Base-by-base conservation (phyloP, 2,113 vertebrate species). In the Callorhinus ursinus region DNA sequence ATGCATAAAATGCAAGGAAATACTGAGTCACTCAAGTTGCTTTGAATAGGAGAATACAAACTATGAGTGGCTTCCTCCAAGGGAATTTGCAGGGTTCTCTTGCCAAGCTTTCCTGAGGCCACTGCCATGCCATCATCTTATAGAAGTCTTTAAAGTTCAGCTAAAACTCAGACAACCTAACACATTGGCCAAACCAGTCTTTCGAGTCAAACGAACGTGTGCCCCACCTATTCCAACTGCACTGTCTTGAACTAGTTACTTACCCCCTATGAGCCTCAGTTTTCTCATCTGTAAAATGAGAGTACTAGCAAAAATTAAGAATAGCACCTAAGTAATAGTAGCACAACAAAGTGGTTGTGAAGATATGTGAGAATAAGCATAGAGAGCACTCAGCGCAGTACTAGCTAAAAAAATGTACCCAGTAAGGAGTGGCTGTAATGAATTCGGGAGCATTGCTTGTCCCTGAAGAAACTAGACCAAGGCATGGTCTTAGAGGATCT, bases 1-100 rank as follows among this genome's bases (percentile, higher is more conserved):
- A 83, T 67, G 33, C 14, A 9, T 79, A 57, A 95, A 71, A 86
- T 91, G 69, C 53, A 92, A 94, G 72, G 84, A 84, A 88, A 91
- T 33, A n/a, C 2, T 65, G 87, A 89, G 63, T 93, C 53, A 81
- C 9, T 79, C 19, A 15, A 63, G 69, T 69, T 85, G 63, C 83
- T 84, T n/a, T 91, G 76, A 81, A 80, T 36, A 77, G 26, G 3
- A 92, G 59, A 92, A 65, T 33, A 53, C n/a, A 89, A 93, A 93
- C 24, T n/a, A 36, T 42, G 24, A 80, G 9, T 42, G 55, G 51
- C 3, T 21, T 55, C 36, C 53, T 91, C 22, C 33, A 82, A 85
- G 24, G 21, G 26, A 28, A 28, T 71, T 88, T 74, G 14, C 79
- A 74, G n/a, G 36, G 42, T n/a, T 88, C 61, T 87, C 59, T 90